Evolutionary conservation across 2,113 vertebrate genomes (phyloP).

Genomic region (Geococcyx californianus): DNA sequence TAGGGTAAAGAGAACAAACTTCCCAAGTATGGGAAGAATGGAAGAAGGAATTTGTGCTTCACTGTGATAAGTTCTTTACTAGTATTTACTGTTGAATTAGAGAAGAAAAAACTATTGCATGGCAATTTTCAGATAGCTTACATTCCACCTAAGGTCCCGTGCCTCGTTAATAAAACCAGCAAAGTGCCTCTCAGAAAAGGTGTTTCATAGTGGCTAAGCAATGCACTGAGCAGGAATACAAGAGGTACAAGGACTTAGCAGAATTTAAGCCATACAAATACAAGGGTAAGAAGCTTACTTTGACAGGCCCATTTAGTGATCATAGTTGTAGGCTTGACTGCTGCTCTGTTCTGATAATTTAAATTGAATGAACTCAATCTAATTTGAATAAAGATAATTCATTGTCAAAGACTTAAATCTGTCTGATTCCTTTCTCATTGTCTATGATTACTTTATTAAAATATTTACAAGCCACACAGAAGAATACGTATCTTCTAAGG

Average conservation of each 20-base stretch:
- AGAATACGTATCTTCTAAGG: neutral
- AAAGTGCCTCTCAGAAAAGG: neutral
- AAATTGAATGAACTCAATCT: neutral
- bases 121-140: constrained; percentile 29
- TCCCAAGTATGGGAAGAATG: constrained; percentile 43
- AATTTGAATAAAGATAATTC: neutral
- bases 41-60: constrained; percentile 26
- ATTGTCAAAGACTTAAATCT: neutral
- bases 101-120: neutral
- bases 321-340: neutral
- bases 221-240: neutral
- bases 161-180: constrained; percentile 26
- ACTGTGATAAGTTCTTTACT: neutral
- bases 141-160: constrained; percentile 30
- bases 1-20: neutral
- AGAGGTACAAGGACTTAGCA: neutral
- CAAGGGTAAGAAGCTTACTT: neutral
- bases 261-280: neutral
- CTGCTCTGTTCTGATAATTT: neutral
- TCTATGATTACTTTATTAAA: neutral
- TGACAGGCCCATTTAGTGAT: neutral
- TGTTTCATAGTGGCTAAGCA: neutral
- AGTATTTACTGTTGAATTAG: neutral
- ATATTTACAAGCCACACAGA: neutral
- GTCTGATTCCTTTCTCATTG: neutral